Conservation (phyloP, 2,797 vertebrate species). For the Acrossocheilus wenchowensis region DNA sequence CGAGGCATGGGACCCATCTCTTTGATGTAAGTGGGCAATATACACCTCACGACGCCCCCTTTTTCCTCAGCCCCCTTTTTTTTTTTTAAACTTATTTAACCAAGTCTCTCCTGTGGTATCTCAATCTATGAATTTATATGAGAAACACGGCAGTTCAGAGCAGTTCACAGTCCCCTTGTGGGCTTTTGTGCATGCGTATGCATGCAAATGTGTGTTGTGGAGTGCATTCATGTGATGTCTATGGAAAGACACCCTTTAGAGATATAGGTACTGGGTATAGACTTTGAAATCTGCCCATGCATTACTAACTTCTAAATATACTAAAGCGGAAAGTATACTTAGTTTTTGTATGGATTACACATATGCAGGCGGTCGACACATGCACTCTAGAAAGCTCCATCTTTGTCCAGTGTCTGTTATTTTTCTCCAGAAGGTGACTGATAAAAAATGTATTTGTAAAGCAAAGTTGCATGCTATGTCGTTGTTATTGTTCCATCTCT, state of each 20-base stretch:
- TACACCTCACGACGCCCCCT: not conserved
- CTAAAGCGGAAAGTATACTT: not conserved
- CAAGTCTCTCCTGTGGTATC: slow-evolving; percentile 1
- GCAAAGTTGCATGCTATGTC: no score
- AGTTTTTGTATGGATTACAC: not conserved
- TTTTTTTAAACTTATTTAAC: slow-evolving; percentile 1
- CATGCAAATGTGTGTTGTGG: slow-evolving; percentile 4
- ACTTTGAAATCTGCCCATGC: not conserved
- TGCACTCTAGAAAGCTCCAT: not conserved
- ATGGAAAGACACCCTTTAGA: slow-evolving; percentile 1
- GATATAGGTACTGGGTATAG: not conserved
- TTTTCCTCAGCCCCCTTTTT: not conserved
- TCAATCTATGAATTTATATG: not conserved
- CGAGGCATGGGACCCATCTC: not conserved
- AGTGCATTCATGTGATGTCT: not conserved
- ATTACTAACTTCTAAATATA: not conserved
- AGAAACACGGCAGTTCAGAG: not conserved
- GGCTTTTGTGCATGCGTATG: not conserved
- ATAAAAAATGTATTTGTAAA: no score
- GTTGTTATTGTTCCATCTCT: no score
- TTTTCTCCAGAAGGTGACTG: no score
- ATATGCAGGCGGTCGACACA: not conserved
- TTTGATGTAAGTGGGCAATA: slow-evolving; percentile 26
- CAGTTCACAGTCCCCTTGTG: not conserved
- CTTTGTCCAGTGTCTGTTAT: not conserved